phyloP scores from a whole-genome alignment of 1,140 invertebrate species.

The Liolophura sinensis region DNA sequence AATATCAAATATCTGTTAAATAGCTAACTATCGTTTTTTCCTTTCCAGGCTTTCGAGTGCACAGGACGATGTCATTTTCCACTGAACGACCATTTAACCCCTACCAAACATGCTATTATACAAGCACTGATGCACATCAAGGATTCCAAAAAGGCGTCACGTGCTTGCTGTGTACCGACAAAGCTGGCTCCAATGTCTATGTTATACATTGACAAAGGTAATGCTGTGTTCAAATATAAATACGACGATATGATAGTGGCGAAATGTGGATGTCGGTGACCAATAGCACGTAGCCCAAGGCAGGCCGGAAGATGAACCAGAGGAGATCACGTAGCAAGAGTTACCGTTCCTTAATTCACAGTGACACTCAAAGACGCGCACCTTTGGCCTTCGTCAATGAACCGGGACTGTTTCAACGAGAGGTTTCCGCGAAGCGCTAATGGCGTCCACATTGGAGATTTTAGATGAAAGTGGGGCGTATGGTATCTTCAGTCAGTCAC shows the following conservation, averaged over 20 bases:
- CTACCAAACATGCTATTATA: conserved; percentile 98
- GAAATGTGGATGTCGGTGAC: conserved; percentile 70
- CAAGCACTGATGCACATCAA: conserved; percentile 92
- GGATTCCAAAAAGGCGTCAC: conserved; percentile 71
- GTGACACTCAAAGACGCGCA: too few relatives aligned
- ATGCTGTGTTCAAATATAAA: conserved; percentile 64
- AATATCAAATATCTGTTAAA: too few relatives aligned
- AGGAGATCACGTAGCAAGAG: too few relatives aligned
- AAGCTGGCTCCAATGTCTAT: conserved; percentile 67
- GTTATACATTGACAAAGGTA: conserved; percentile 68
- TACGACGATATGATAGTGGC: conserved; percentile 70
- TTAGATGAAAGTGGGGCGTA: too few relatives aligned
- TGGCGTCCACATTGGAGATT: too few relatives aligned
- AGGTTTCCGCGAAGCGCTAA: too few relatives aligned
- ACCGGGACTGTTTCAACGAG: too few relatives aligned
- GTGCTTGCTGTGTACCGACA: conserved; percentile 71
- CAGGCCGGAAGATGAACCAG: too few relatives aligned
- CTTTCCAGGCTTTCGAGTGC: conserved; percentile 80
- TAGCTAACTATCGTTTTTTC: neutral
- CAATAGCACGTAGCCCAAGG: neutral
- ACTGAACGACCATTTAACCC: conserved; percentile 87
- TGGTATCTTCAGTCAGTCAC: too few relatives aligned
- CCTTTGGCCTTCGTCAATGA: too few relatives aligned
- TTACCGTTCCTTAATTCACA: too few relatives aligned
- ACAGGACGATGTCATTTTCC: conserved; percentile 92